These are phyloP conservation scores for Drosophila lutescens DNA, from an alignment of 2,888 invertebrate genomes.

Conservation along the genomic window DNA sequence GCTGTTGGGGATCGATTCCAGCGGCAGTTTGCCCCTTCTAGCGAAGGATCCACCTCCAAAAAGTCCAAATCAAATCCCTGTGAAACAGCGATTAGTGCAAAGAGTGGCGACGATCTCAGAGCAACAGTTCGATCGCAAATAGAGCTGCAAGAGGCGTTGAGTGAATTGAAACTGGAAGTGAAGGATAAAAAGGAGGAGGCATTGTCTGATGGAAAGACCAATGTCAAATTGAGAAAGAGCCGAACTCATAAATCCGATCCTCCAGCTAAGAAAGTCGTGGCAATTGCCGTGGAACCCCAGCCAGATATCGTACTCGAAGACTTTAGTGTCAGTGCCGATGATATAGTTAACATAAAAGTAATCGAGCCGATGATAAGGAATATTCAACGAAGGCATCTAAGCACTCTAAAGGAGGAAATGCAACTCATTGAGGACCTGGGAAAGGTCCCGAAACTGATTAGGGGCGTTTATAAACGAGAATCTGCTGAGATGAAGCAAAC, in stretches of 20 bases:
- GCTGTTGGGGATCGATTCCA: neutral
- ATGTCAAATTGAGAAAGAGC: neutral
- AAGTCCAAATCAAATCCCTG: constrained; percentile 35
- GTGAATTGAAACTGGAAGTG: constrained; percentile 25
- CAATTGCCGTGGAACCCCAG: too few species aligned
- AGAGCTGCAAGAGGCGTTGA: constrained; percentile 54
- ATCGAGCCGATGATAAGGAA: constrained; percentile 78
- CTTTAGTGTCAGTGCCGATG: constrained; percentile 54
- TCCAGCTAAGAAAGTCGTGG: neutral
- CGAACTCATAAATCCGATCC: too few species aligned
- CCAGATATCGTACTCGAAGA: neutral
- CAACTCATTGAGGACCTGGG: constrained; percentile 77
- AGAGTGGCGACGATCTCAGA: constrained; percentile 62
- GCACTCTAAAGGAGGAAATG: constrained; percentile 75
- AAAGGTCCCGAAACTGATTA: constrained; percentile 66
- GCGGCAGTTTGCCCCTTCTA: constrained; percentile 15
- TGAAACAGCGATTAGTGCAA: constrained; percentile 59
- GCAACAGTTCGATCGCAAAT: constrained; percentile 64
- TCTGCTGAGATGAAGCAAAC: constrained; percentile 10
- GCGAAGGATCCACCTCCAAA: constrained; percentile 17
- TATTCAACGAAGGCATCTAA: constrained; percentile 74
- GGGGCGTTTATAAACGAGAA: constrained; percentile 60
- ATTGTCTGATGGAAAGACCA: neutral
- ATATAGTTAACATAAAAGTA: constrained; percentile 70
- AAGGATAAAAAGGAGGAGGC: neutral